Conservation (phyloP, 2,888 invertebrate genomes). For the Belgica antarctica region DNA sequence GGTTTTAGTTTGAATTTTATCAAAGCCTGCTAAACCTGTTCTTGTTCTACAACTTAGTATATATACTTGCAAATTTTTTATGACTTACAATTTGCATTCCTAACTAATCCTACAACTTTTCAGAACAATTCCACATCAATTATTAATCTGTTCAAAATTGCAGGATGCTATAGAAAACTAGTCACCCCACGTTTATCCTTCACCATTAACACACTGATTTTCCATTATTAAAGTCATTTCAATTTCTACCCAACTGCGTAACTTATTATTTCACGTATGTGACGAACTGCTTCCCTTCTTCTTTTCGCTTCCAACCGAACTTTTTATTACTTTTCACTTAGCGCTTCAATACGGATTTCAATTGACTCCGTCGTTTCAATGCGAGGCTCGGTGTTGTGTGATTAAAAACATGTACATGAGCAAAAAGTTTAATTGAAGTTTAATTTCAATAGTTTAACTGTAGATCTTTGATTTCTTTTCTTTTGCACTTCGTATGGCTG, state of each 20-base stretch:
- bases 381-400: background rate
- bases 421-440: slow-evolving; percentile 11
- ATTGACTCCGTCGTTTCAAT: background rate
- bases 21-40: too few relatives aligned
- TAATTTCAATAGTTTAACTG: slow-evolving; percentile 24
- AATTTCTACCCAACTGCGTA: slow-evolving; percentile 15
- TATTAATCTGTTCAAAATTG: too few relatives aligned
- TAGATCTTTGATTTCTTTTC: background rate
- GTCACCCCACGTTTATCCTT: too few relatives aligned
- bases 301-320: background rate
- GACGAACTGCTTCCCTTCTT: background rate
- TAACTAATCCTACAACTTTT: too few relatives aligned
- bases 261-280: background rate
- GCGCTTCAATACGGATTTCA: slow-evolving; percentile 15
- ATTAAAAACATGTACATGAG: background rate
- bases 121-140: too few relatives aligned
- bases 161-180: too few relatives aligned
- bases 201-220: too few relatives aligned
- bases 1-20: too few relatives aligned
- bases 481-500: too few relatives aligned
- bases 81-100: too few relatives aligned
- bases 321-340: slow-evolving; percentile 26
- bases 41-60: too few relatives aligned
- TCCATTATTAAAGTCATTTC: background rate
- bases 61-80: too few relatives aligned